These are phyloP conservation scores for Probaryconus sp. DNA, from an alignment of 1,140 invertebrate genomes.

Conservation along the genomic window DNA sequence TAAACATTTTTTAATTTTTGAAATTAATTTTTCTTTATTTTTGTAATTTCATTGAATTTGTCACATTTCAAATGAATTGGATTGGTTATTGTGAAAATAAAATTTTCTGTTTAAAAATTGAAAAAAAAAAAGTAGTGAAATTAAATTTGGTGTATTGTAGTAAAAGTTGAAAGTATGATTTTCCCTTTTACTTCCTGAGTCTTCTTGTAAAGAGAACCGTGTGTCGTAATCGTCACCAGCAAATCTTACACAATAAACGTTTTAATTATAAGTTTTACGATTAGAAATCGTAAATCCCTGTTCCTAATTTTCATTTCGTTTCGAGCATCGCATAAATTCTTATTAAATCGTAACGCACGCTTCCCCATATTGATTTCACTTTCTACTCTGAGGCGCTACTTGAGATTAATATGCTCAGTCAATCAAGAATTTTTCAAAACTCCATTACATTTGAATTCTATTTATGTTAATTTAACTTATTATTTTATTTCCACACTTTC, in stretches of 20 bases:
- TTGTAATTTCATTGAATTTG: not conserved
- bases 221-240: no score
- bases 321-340: not conserved
- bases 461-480: no score
- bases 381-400: not conserved
- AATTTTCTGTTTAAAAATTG: not conserved
- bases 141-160: not conserved
- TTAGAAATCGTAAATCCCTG: no score
- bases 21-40: not conserved
- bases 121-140: not conserved
- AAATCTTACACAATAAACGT: no score
- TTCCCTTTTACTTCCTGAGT: not conserved
- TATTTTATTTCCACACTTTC: no score
- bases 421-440: no score
- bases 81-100: not conserved
- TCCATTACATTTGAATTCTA: no score
- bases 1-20: slow-evolving; percentile 4
- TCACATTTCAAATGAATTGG: not conserved
- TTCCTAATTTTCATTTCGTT: no score
- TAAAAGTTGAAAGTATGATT: not conserved
- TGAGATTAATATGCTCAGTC: no score
- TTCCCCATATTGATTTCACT: not conserved
- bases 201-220: no score
- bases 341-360: not conserved
- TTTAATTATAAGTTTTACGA: no score